Evolutionary conservation across 2,888 invertebrate species (phyloP).

Genomic region (Entomobrya multifasciata): DNA sequence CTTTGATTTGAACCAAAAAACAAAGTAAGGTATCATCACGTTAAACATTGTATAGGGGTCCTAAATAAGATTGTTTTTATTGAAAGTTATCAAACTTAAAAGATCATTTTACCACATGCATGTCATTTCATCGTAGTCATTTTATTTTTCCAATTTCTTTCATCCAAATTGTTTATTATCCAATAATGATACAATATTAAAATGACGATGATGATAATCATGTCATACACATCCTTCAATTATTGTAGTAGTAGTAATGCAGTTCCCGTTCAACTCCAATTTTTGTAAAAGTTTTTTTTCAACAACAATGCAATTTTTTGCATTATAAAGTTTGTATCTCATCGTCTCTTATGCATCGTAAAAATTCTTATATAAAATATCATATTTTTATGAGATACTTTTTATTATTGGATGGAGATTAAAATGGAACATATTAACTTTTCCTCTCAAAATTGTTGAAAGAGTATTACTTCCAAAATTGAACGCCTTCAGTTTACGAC

Average conservation of each 20-base stretch:
- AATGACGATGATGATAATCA: background rate
- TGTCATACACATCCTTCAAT: background rate
- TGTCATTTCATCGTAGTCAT: too few species aligned
- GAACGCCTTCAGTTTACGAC: conserved; percentile 33
- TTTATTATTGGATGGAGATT: background rate
- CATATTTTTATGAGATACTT: too few species aligned
- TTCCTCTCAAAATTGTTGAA: conserved; percentile 28
- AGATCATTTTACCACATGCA: too few species aligned
- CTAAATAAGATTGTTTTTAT: too few species aligned
- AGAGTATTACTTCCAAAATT: conserved; percentile 18
- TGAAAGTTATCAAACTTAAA: too few species aligned
- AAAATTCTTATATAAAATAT: too few species aligned
- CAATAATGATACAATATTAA: background rate
- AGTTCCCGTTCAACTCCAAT: background rate
- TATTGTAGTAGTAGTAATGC: too few species aligned
- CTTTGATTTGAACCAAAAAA: background rate
- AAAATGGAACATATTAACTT: background rate
- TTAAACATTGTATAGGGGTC: too few species aligned
- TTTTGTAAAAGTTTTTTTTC: background rate
- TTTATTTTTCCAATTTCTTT: background rate
- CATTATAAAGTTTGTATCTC: too few species aligned
- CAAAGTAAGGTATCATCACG: background rate
- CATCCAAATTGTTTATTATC: background rate
- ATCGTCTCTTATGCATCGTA: too few species aligned
- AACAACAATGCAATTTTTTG: background rate